Evolutionary conservation across 2,113 vertebrate genomes (phyloP).

Genomic region (Cyprinodon tularosa): DNA sequence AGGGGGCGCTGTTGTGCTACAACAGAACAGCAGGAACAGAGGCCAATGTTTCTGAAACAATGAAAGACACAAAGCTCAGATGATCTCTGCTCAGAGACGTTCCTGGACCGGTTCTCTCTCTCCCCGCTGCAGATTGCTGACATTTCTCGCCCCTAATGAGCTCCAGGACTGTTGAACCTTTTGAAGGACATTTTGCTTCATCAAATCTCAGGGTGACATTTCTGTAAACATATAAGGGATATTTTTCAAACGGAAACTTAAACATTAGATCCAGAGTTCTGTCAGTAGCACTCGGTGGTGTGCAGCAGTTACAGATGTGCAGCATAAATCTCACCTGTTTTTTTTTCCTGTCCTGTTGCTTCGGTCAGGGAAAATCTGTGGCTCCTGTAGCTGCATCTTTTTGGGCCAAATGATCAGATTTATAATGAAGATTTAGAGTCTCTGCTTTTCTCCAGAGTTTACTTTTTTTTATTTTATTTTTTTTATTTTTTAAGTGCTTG

Average conservation of each 20-base stretch:
- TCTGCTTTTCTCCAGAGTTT: conserved; percentile 6
- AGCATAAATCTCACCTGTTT: conserved; percentile 34
- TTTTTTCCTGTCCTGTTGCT: conserved; percentile 4
- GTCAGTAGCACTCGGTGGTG: conserved; percentile 28
- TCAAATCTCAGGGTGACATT: conserved; percentile 74
- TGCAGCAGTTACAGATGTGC: conserved; percentile 50
- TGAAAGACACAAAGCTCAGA: not conserved
- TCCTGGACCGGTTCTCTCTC: too few species aligned
- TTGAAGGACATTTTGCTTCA: conserved; percentile 59
- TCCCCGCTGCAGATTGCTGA: too few species aligned
- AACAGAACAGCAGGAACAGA: conserved; percentile 14
- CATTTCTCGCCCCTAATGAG: conserved; percentile 22
- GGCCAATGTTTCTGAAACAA: not conserved
- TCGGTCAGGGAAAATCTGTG: conserved; percentile 13
- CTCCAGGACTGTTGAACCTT: conserved; percentile 33
- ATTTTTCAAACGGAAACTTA: conserved; percentile 50
- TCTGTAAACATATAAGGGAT: conserved; percentile 63
- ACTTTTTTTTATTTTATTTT: not conserved
- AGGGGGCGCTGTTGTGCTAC: conserved; percentile 15
- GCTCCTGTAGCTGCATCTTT: conserved; percentile 33
- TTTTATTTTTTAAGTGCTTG: conserved; percentile 11
- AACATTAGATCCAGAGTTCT: conserved; percentile 42
- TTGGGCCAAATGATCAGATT: conserved; percentile 43
- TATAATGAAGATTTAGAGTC: conserved; percentile 32
- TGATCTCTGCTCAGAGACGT: too few species aligned